These are phyloP conservation scores for Aurelia sp. DNA, from an alignment of 30 jellyfish, hydroid and myxozoan genomes.

Conservation along the genomic window DNA sequence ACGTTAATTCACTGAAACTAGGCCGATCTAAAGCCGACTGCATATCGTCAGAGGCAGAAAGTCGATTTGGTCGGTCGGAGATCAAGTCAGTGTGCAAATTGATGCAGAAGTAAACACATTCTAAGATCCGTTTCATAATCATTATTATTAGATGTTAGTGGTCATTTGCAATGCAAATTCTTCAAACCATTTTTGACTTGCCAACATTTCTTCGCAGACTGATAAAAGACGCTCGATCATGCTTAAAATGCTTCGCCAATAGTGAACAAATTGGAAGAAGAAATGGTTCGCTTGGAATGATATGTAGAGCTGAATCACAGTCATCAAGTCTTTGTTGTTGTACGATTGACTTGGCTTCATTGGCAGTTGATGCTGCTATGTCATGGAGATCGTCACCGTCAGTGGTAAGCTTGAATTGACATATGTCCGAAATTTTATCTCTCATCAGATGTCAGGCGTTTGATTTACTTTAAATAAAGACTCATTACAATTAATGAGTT, in stretches of 20 bases:
- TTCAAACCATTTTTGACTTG: background rate
- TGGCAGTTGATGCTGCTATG: conserved; percentile 50
- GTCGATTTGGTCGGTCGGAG: no score
- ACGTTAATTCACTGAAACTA: no score
- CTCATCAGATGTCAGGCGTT: no score
- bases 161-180: no score
- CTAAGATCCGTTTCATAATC: no score
- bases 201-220: background rate
- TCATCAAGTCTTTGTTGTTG: conserved; percentile 25
- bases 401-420: conserved; percentile 27
- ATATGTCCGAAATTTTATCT: background rate
- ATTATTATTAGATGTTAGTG: no score
- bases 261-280: conserved; percentile 5
- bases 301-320: conserved; percentile 23
- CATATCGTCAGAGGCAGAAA: no score
- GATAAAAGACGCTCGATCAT: conserved; percentile 43
- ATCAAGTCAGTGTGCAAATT: no score
- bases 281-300: conserved; percentile 49
- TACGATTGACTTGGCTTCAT: conserved; percentile 41
- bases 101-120: no score
- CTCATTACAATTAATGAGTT: no score
- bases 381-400: conserved; percentile 69
- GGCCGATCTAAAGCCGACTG: no score
- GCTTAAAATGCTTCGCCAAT: conserved; percentile 44
- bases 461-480: no score